Percentiles rank a stretch among this genome's conserved stretches.
Conservation (phyloP, 2,888 invertebrate genomes). For the Campoplex capitator region DNA sequence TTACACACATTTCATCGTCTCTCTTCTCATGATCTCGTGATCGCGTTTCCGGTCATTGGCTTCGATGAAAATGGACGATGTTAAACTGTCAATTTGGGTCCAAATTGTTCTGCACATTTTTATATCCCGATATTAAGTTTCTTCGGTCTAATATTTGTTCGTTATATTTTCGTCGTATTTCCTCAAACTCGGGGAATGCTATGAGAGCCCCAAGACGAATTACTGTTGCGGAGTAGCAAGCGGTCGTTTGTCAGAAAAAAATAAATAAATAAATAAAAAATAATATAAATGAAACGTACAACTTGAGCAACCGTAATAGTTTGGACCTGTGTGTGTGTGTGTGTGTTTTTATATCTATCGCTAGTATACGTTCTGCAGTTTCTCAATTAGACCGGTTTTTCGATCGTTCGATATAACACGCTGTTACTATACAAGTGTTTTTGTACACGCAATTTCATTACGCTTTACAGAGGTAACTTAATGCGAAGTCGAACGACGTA, state of each 20-base stretch:
- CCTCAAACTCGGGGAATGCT: background rate
- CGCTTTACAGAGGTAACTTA: constrained; percentile 3
- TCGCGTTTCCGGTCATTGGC: background rate
- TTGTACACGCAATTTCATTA: constrained; percentile 41
- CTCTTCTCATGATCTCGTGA: background rate
- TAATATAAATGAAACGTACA: constrained; percentile 21
- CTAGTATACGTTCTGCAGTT: constrained; percentile 37
- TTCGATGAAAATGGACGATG: background rate
- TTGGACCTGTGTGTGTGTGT: constrained; percentile 17
- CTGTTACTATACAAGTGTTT: background rate
- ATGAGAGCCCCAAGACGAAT: background rate
- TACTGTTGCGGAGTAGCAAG: background rate
- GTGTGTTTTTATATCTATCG: constrained; percentile 27
- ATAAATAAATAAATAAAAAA: constrained; percentile 12
- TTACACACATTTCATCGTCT: background rate
- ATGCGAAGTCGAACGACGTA: background rate
- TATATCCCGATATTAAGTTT: background rate
- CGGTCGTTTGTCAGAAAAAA: background rate
- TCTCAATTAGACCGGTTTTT: constrained; percentile 65
- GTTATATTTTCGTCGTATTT: background rate
- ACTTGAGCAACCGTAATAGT: constrained; percentile 48
- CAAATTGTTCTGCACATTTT: background rate
- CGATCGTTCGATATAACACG: constrained; percentile 25
- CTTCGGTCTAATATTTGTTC: background rate
- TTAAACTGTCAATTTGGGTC: background rate